phyloP scores from a whole-genome alignment of 2,888 invertebrate species.

The Eupelmus urozonus region DNA sequence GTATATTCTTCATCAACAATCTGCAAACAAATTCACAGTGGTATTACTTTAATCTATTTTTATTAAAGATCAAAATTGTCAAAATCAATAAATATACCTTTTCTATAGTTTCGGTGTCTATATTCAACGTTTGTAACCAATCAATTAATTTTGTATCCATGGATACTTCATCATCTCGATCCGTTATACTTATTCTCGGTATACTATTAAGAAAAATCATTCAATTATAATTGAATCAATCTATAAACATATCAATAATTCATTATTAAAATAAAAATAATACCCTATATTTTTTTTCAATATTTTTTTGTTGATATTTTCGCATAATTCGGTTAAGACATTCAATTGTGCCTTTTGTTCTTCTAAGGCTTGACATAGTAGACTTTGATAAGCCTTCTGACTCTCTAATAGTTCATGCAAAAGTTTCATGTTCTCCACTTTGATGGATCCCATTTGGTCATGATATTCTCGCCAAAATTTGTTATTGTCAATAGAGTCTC shows the following conservation, averaged over 20 bases:
- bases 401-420: conserved; percentile 87
- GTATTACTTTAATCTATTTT: conserved; percentile 7
- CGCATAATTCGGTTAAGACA: conserved; percentile 78
- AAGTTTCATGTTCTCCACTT: conserved; percentile 80
- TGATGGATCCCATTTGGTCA: conserved; percentile 77
- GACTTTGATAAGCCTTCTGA: conserved; percentile 85
- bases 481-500: conserved; percentile 74
- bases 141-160: conserved; percentile 81
- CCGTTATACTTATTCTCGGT: conserved; percentile 72
- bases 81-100: conserved; percentile 76
- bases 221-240: neutral
- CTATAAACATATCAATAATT: neutral
- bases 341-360: conserved; percentile 84
- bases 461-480: conserved; percentile 77
- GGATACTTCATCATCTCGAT: conserved; percentile 66
- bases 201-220: conserved; percentile 58
- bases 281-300: conserved; percentile 55
- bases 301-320: conserved; percentile 71
- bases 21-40: conserved; percentile 68
- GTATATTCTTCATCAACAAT: conserved; percentile 87
- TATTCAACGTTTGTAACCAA: conserved; percentile 85
- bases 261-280: neutral
- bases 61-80: neutral
- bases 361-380: conserved; percentile 84
- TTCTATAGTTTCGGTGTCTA: conserved; percentile 84